These are phyloP conservation scores for Gonioctena quinquepunctata DNA, from an alignment of 1,140 invertebrate genomes.

Conservation along the genomic window DNA sequence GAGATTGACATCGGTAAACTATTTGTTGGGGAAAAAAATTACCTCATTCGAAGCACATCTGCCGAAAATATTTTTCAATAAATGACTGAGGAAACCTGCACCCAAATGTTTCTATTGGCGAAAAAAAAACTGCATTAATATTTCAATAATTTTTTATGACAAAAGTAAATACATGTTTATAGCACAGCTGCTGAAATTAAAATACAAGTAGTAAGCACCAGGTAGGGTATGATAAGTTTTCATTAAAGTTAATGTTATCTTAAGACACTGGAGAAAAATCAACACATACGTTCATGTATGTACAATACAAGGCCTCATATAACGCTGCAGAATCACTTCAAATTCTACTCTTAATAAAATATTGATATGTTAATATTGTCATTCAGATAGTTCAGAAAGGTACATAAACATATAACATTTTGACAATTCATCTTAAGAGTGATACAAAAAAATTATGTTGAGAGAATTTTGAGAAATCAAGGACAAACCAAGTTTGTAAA, in stretches of 20 bases:
- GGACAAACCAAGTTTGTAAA: neutral
- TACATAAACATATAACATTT: constrained; percentile 33
- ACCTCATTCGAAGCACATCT: too few species aligned
- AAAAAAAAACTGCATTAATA: neutral
- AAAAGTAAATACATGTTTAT: constrained; percentile 40
- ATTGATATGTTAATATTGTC: constrained; percentile 56
- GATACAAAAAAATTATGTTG: neutral
- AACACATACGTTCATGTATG: constrained; percentile 40
- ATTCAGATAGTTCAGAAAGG: constrained; percentile 49
- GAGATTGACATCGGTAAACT: too few species aligned
- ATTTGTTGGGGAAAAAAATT: too few species aligned
- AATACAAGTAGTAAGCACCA: constrained; percentile 41
- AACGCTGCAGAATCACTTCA: constrained; percentile 44
- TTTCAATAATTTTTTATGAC: constrained; percentile 19
- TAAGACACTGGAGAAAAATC: constrained; percentile 50
- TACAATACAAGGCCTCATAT: constrained; percentile 53
- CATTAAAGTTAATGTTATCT: constrained; percentile 30
- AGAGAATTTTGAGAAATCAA: neutral
- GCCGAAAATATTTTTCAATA: too few species aligned
- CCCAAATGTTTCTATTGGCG: too few species aligned
- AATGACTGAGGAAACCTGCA: too few species aligned
- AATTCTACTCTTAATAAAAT: constrained; percentile 40
- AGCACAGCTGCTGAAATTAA: constrained; percentile 44
- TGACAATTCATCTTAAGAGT: constrained; percentile 24
- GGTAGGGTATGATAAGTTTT: constrained; percentile 39